Evolutionary conservation across 2,888 invertebrate genomes (phyloP).

Genomic region (Drosophila engyochracea): DNA sequence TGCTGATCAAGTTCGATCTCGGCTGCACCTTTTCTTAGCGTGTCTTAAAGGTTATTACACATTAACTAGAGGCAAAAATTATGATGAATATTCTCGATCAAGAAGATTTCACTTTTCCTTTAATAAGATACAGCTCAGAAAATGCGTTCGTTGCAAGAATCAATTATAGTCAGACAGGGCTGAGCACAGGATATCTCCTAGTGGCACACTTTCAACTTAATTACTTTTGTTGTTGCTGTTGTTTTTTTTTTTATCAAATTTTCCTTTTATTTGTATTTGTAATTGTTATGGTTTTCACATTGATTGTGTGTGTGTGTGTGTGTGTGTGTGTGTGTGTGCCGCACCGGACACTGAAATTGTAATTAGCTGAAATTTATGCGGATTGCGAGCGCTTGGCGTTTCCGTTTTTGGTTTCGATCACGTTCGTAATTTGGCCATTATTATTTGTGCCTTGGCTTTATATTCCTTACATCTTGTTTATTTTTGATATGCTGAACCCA

Average conservation of each 20-base stretch:
- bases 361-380: conserved; percentile 80
- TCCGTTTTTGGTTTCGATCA: conserved; percentile 65
- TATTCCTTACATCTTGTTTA: conserved; percentile 11
- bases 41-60: neutral
- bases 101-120: neutral
- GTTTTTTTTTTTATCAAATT: conserved; percentile 26
- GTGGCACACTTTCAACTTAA: neutral
- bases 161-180: neutral
- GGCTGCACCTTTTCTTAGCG: too few relatives aligned
- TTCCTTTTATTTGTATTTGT: conserved; percentile 65
- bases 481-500: neutral
- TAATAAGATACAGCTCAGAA: neutral
- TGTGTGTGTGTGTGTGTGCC: conserved; percentile 20
- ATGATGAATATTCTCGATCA: neutral
- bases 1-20: neutral
- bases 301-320: conserved; percentile 48
- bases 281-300: conserved; percentile 75
- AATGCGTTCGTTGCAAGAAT: neutral
- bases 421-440: conserved; percentile 61
- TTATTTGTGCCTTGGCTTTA: conserved; percentile 48
- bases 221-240: conserved; percentile 6
- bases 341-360: conserved; percentile 75
- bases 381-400: conserved; percentile 40
- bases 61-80: neutral
- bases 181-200: neutral